A percentile compares a stretch with the other conserved stretches of the same genome.
phyloP scores from a whole-genome alignment of 2,888 invertebrate species.

The Cheiracanthium punctorium region DNA sequence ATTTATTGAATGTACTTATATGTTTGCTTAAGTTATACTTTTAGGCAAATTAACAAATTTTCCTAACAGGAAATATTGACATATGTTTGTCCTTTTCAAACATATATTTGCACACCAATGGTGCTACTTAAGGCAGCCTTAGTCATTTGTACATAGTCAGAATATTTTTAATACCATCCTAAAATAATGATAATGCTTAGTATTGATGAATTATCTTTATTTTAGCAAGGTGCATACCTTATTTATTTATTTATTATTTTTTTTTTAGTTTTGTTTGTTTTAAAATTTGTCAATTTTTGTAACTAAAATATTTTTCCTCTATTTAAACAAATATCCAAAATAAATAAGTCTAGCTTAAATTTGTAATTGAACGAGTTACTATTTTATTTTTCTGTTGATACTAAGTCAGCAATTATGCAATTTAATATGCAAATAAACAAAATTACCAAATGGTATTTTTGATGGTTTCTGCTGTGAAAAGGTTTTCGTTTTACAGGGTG shows the following conservation, averaged over 20 bases:
- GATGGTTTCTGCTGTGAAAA: too few relatives aligned
- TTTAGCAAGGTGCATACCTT: conserved; percentile 24
- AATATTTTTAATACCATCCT: conserved; percentile 12
- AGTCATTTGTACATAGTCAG: conserved; percentile 53
- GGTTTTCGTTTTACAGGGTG: too few relatives aligned
- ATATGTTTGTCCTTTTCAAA: neutral
- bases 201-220: neutral
- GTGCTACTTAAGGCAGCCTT: conserved; percentile 47
- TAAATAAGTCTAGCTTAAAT: too few relatives aligned
- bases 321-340: neutral
- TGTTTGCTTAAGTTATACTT: too few relatives aligned
- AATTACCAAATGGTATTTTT: too few relatives aligned
- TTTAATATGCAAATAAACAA: too few relatives aligned
- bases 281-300: conserved; percentile 14
- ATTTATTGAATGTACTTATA: too few relatives aligned
- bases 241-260: conserved; percentile 42
- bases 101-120: conserved; percentile 36
- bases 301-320: neutral
- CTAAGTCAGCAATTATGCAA: neutral
- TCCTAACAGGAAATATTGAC: too few relatives aligned
- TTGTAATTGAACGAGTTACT: neutral
- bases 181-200: neutral
- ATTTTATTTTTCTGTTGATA: neutral
- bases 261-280: conserved; percentile 24
- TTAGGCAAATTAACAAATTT: too few relatives aligned